phyloP scores from a whole-genome alignment of 2,113 vertebrate genomes.

The Lophura nycthemera region DNA sequence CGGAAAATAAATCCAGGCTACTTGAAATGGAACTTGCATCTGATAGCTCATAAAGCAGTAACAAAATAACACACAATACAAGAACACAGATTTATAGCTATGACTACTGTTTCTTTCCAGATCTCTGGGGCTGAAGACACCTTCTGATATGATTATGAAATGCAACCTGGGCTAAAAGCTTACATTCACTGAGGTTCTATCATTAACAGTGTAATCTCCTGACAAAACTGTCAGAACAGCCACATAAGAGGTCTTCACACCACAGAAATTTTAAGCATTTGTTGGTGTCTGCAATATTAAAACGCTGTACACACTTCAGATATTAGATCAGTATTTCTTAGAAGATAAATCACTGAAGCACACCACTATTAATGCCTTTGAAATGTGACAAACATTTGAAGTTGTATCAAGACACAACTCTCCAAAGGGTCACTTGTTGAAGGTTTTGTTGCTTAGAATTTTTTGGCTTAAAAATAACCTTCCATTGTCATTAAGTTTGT shows the following conservation, averaged over 20 bases:
- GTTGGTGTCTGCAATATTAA: neutral
- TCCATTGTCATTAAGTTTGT: slow-evolving; percentile 8
- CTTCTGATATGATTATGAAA: neutral
- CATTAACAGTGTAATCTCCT: neutral
- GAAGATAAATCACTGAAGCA: neutral
- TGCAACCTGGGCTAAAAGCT: neutral
- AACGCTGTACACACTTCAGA: neutral
- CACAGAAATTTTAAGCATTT: neutral
- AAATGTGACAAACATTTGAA: neutral
- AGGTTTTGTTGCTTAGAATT: neutral
- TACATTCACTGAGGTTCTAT: neutral
- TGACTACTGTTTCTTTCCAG: neutral
- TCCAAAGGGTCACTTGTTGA: neutral
- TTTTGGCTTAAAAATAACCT: slow-evolving; percentile 9
- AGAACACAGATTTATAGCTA: neutral
- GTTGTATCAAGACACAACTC: neutral
- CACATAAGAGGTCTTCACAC: neutral
- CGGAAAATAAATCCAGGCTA: neutral
- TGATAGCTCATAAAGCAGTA: neutral
- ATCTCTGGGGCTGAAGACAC: neutral
- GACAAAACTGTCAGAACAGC: neutral
- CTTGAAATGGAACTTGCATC: neutral
- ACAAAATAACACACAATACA: neutral
- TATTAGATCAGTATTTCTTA: neutral
- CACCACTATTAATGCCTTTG: neutral